These are phyloP conservation scores for Clupea harengus DNA, from an alignment of 2,113 vertebrate genomes.

Conservation along the genomic window DNA sequence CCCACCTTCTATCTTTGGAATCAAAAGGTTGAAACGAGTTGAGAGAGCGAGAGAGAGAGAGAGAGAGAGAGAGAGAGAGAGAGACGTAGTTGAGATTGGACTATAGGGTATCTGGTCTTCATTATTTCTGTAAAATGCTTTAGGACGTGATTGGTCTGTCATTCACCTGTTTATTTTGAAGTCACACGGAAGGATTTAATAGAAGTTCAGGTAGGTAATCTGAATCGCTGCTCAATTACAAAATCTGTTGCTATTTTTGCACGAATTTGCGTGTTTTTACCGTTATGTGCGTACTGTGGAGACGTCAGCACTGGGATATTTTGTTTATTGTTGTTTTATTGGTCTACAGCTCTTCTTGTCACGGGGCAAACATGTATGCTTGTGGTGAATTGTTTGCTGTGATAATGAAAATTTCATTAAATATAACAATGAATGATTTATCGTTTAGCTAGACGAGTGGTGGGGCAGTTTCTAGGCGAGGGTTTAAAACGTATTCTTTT, in stretches of 20 bases:
- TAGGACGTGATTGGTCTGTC: constrained; percentile 58
- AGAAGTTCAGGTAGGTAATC: constrained; percentile 63
- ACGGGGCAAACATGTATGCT: background rate
- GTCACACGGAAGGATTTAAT: constrained; percentile 54
- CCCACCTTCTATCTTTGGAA: constrained; percentile 63
- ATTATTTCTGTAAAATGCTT: constrained; percentile 69
- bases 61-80: constrained; percentile 43
- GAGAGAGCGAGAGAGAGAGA: constrained; percentile 42
- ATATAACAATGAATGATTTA: background rate
- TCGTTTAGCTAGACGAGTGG: background rate
- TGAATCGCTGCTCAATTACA: constrained; percentile 31
- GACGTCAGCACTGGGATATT: background rate
- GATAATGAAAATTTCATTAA: background rate
- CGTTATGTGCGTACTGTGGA: background rate
- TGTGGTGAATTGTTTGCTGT: too few relatives aligned
- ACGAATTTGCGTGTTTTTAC: constrained; percentile 40
- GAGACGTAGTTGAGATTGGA: constrained; percentile 60
- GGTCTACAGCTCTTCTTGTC: background rate
- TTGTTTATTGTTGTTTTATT: background rate
- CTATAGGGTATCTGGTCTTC: constrained; percentile 64
- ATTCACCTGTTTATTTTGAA: constrained; percentile 51
- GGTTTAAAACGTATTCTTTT: background rate
- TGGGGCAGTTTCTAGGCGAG: background rate
- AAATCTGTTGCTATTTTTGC: constrained; percentile 47
- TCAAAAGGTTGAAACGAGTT: constrained; percentile 31